phyloP scores from a whole-genome alignment of 2,888 invertebrate species.

The Microdon myrmicae region DNA sequence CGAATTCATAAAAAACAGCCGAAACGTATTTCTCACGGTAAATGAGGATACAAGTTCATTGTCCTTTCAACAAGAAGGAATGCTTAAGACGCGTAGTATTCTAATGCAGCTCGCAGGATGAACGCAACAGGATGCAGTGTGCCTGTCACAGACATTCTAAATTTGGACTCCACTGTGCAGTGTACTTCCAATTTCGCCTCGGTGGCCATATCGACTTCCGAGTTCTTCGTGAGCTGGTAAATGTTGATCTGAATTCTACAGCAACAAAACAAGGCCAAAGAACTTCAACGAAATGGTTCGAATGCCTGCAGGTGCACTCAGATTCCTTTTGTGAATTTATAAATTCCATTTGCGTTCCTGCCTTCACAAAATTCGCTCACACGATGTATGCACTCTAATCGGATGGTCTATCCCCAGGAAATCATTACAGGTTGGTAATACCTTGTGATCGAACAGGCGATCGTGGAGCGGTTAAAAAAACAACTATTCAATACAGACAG shows the following conservation, averaged over 20 bases:
- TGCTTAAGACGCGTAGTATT: slow-evolving; percentile 17
- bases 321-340: slow-evolving; percentile 46
- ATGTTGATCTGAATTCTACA: slow-evolving; percentile 41
- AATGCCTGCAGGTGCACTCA: slow-evolving; percentile 39
- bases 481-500: slow-evolving; percentile 41
- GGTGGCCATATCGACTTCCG: slow-evolving; percentile 29
- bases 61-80: slow-evolving; percentile 14
- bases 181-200: slow-evolving; percentile 38
- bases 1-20: slow-evolving; percentile 12
- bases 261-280: slow-evolving; percentile 4
- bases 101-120: slow-evolving; percentile 30
- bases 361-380: slow-evolving; percentile 35
- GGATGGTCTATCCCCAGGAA: slow-evolving; percentile 40
- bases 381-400: slow-evolving; percentile 37
- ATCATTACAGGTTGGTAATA: slow-evolving; percentile 50
- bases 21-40: slow-evolving; percentile 33
- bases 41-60: slow-evolving; percentile 29
- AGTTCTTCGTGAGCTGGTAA: slow-evolving; percentile 33
- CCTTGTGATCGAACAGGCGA: slow-evolving; percentile 34
- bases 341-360: slow-evolving; percentile 43
- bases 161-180: slow-evolving; percentile 33
- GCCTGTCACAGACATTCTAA: slow-evolving; percentile 33
- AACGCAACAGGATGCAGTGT: slow-evolving; percentile 27
- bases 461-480: slow-evolving; percentile 27
- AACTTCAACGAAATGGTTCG: no score